A percentile compares a stretch with the other conserved stretches of the same genome.
These are phyloP conservation scores for Hystrix cristata DNA, from an alignment of 2,113 vertebrate species.

Conservation along the genomic window DNA sequence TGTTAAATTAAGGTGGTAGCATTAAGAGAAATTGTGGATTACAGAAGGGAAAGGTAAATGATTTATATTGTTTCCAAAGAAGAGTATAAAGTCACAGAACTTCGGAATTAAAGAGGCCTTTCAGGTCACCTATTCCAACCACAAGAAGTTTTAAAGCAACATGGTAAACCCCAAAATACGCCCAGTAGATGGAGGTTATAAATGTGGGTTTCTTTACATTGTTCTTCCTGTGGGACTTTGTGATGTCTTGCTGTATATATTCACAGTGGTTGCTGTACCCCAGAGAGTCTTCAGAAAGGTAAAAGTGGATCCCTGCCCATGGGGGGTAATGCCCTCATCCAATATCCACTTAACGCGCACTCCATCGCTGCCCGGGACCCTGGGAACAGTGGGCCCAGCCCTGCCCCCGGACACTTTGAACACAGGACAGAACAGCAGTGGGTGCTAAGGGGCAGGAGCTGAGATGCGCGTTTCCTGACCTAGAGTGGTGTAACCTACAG, in stretches of 20 bases:
- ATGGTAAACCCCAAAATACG: slow-evolving; percentile 18
- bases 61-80: slow-evolving; percentile 43
- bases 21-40: neutral
- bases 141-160: slow-evolving; percentile 17
- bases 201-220: neutral
- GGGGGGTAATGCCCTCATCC: neutral
- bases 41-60: slow-evolving; percentile 2
- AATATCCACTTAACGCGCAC: neutral
- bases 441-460: neutral
- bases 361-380: neutral
- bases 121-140: slow-evolving; percentile 33
- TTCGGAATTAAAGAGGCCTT: slow-evolving; percentile 35
- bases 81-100: neutral
- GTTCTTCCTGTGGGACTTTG: neutral
- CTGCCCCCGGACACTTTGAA: neutral
- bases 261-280: neutral
- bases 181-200: neutral
- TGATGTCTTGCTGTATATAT: neutral
- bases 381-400: neutral
- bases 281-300: neutral
- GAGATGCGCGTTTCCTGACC: slow-evolving; percentile 64
- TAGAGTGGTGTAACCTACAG: slow-evolving; percentile 14
- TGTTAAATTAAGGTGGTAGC: slow-evolving; percentile 25
- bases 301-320: neutral
- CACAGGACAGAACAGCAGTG: neutral